Percentiles rank a stretch among this genome's conserved stretches.
These are phyloP conservation scores for Craseonycteris thonglongyai DNA, from an alignment of 2,113 vertebrate species.

Conservation along the genomic window DNA sequence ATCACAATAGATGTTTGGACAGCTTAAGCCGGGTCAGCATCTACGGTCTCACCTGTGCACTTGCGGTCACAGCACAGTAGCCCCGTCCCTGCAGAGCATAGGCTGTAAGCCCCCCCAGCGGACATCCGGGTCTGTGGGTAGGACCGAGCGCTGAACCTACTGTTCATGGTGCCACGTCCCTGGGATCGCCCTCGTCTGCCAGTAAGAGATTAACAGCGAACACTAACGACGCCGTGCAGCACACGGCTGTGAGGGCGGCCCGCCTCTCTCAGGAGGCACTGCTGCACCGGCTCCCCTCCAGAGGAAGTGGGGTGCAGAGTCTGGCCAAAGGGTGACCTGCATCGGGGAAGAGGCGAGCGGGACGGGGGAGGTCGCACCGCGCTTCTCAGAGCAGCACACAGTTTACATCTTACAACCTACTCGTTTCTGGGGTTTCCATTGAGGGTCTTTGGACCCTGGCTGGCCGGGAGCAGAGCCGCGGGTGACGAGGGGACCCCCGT, in stretches of 20 bases:
- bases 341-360: not conserved
- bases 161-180: too few species aligned
- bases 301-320: not conserved
- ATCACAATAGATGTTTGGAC: not conserved
- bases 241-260: too few species aligned
- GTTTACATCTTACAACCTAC: not conserved
- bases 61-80: not conserved
- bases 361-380: not conserved
- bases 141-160: too few species aligned
- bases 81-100: not conserved
- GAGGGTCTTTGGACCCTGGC: not conserved
- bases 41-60: not conserved
- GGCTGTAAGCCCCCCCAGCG: not conserved
- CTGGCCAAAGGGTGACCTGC: rapidly evolving
- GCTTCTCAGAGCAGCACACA: not conserved
- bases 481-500: rapidly evolving
- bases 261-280: too few species aligned
- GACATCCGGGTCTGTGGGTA: too few species aligned
- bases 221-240: too few species aligned
- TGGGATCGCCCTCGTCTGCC: too few species aligned
- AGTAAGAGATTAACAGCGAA: too few species aligned
- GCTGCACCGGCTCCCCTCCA: too few species aligned
- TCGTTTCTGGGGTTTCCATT: not conserved
- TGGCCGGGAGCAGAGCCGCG: not conserved
- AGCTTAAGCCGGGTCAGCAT: not conserved